Conservation (phyloP, 2,888 invertebrate genomes). For the Temnothorax rugatulus region DNA sequence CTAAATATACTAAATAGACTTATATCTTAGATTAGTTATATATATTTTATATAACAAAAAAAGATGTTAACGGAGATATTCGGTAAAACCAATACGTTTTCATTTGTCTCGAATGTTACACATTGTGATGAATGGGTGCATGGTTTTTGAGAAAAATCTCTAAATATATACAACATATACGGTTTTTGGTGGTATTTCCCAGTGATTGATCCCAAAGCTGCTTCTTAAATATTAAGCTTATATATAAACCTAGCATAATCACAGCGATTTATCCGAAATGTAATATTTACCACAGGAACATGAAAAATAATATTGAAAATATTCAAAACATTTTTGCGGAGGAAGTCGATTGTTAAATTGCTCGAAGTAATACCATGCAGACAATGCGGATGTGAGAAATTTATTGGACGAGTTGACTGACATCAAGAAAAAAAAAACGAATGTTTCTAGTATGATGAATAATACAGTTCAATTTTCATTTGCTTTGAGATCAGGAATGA, state of each 20-base stretch:
- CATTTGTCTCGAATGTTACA: constrained; percentile 39
- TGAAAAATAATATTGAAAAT: constrained; percentile 57
- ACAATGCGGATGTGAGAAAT: constrained; percentile 2
- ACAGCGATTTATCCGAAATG: constrained; percentile 77
- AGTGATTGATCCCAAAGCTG: constrained; percentile 78
- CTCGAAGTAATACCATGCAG: constrained; percentile 19
- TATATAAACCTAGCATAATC: constrained; percentile 80
- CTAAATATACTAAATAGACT: constrained; percentile 61
- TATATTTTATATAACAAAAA: constrained; percentile 64
- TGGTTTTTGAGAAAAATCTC: constrained; percentile 18
- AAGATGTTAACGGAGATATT: constrained; percentile 54
- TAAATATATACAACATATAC: constrained; percentile 29
- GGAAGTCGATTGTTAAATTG: constrained; percentile 10
- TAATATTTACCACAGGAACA: constrained; percentile 75
- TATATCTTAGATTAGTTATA: constrained; percentile 57
- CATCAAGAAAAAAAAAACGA: constrained; percentile 31
- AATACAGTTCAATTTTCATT: constrained; percentile 61
- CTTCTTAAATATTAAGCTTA: constrained; percentile 76
- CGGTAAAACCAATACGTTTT: constrained; percentile 60
- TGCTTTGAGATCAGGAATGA: constrained; percentile 35
- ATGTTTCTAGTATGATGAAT: constrained; percentile 46
- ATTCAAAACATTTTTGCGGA: constrained; percentile 2
- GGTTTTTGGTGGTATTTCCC: constrained; percentile 42
- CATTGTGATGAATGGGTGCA: constrained; percentile 4
- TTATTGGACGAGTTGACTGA: neutral